Evolutionary conservation across 2,888 invertebrate genomes (phyloP).

Genomic region (Cantharis rufa): DNA sequence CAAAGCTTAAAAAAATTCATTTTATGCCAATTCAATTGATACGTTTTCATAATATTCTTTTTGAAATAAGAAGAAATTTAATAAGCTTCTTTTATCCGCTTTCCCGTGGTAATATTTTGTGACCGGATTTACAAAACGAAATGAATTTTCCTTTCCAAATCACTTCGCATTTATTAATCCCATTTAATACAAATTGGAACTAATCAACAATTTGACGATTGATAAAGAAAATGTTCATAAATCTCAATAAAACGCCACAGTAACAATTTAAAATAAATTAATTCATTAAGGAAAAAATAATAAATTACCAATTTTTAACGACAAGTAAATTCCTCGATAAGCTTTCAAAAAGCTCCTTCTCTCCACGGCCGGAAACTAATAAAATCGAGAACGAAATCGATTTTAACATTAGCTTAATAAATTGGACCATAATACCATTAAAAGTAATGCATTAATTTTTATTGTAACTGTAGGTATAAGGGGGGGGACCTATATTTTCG

Average conservation of each 20-base stretch:
- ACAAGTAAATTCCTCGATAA: neutral
- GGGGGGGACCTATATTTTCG: no score
- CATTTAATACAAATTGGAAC: neutral
- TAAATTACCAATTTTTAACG: neutral
- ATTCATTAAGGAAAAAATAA: neutral
- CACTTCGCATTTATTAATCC: neutral
- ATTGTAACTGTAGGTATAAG: no score
- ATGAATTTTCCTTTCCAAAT: neutral
- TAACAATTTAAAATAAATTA: neutral
- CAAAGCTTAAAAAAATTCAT: neutral
- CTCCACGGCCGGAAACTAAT: neutral
- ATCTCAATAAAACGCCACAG: neutral
- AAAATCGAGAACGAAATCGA: neutral
- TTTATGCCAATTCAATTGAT: neutral
- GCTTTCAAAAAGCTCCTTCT: neutral
- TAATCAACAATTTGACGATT: neutral
- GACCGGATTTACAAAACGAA: neutral
- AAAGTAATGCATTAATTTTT: neutral
- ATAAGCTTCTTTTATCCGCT: neutral
- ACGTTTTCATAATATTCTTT: neutral
- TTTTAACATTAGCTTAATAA: neutral
- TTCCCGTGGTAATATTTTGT: neutral
- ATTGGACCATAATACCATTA: neutral
- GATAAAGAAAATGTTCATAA: neutral
- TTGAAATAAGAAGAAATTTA: neutral